Percentiles rank a stretch among this genome's conserved stretches.
phyloP scores from a whole-genome alignment of 2,888 invertebrate species.

The Brachyptera putata region DNA sequence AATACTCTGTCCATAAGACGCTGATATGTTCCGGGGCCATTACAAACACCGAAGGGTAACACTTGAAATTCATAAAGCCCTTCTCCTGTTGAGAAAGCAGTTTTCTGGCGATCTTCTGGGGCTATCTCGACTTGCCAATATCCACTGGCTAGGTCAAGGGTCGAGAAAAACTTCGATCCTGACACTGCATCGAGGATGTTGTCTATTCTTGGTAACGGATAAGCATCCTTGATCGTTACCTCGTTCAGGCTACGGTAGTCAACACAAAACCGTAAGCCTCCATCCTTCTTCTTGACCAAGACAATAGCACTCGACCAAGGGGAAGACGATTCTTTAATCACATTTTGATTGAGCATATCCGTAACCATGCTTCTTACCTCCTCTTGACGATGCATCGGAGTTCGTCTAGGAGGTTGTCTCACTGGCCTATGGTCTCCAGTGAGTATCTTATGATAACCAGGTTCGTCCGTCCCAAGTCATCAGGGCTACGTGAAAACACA shows the following conservation, averaged over 20 bases:
- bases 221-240: conserved; percentile 4
- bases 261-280: neutral
- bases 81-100: neutral
- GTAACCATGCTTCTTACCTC: no score
- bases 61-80: neutral
- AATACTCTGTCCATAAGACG: conserved; percentile 1
- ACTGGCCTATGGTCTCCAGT: no score
- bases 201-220: neutral
- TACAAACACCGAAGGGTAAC: neutral
- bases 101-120: neutral
- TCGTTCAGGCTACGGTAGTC: conserved; percentile 8
- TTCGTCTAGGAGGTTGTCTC: no score
- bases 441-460: no score
- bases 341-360: no score
- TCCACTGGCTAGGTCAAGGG: neutral
- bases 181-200: neutral
- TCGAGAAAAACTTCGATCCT: neutral
- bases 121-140: neutral
- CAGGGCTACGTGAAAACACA: no score
- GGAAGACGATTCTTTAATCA: no score
- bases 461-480: no score
- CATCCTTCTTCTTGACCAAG: neutral
- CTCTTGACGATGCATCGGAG: no score
- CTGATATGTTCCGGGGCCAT: neutral
- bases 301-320: neutral